Conservation (phyloP, 2,113 vertebrate species). For the Reinhardtius hippoglossoides region DNA sequence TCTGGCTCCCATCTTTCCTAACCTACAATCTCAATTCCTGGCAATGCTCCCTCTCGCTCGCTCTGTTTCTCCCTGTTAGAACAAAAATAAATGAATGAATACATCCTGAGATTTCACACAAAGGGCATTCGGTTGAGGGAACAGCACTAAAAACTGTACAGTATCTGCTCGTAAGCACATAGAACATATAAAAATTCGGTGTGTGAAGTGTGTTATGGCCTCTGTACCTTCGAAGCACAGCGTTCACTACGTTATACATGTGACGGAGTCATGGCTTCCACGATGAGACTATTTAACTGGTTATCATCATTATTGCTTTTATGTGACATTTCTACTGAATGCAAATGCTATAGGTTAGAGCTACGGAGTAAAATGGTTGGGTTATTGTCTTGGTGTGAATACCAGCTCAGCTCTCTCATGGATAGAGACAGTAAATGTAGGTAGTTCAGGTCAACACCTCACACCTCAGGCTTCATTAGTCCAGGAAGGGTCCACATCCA, state of each 20-base stretch:
- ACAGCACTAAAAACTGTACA: slow-evolving; percentile 42
- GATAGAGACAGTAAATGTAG: slow-evolving; percentile 51
- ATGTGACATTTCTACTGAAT: slow-evolving; percentile 69
- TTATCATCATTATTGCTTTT: slow-evolving; percentile 78
- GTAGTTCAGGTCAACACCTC: slow-evolving; percentile 56
- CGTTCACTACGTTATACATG: slow-evolving; percentile 46
- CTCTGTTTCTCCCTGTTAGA: slow-evolving; percentile 45
- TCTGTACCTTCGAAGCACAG: slow-evolving; percentile 56
- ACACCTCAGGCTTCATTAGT: slow-evolving; percentile 53
- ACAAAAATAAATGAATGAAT: slow-evolving; percentile 21
- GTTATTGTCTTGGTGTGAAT: slow-evolving; percentile 48
- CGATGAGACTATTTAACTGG: slow-evolving; percentile 59
- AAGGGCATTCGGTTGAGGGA: slow-evolving; percentile 46
- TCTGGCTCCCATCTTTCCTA: slow-evolving; percentile 43
- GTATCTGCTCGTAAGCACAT: slow-evolving; percentile 53
- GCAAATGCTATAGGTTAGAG: slow-evolving; percentile 72
- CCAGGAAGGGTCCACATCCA: slow-evolving; percentile 42
- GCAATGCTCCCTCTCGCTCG: slow-evolving; percentile 15
- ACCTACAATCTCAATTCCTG: slow-evolving; percentile 32
- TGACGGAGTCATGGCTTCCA: slow-evolving; percentile 57
- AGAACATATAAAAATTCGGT: slow-evolving; percentile 45
- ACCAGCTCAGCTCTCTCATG: slow-evolving; percentile 45
- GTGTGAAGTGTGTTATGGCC: slow-evolving; percentile 63
- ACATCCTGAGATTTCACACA: slow-evolving; percentile 77
- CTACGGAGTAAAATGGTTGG: slow-evolving; percentile 68